Evolutionary conservation across 2,113 vertebrate species (phyloP), one percentile per base, ranked within the genome.

Genomic region (Corynorhinus townsendii): DNA sequence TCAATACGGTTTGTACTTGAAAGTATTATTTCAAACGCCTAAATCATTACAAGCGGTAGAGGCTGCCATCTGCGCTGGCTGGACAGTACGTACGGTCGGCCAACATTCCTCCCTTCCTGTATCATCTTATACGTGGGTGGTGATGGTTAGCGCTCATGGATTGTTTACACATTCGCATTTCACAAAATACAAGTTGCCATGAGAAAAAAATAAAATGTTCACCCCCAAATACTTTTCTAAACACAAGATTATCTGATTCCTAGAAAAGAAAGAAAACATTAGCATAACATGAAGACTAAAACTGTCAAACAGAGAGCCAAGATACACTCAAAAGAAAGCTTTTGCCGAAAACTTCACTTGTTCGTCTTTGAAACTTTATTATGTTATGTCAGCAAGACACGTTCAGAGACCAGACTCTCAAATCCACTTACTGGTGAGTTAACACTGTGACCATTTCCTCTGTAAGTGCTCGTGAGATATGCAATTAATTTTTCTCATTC

Each of bases 141-240:
- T 80, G 71, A 91, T 38, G 79, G 86, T 92, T 43, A 88, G 35
- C 11, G 87, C 85, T 96, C 90, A 62, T 79, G 96, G 95, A 86
- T 80, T 96, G 86, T 96, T 96, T 94, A 40, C 96, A 95, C 64
- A 89, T 75, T 91, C 94, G 26, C 35, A 91, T 95, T 76, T 91
- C 85, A 92, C 45, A 82, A 93, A 96, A 81, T 77, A 62, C 45
- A 95, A 95, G 90, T 86, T 83, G 54, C 94, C 45, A 92, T 80
- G 92, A 86, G 89, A 76, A 95, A 56, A 56, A 20, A 95, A 90
- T 64, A 69, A 90, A 94, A 95, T 62, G 64, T 71, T 86, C 47
- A 87, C 83, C 82, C 82, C 83, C 92, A 89, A 93, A 52, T 71
- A 86, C 89, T 88, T 95, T 85, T 92, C 84, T 76, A 86, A 93